Percentiles rank a stretch among this genome's conserved stretches.
Conservation (phyloP, 2,113 vertebrate species). For the Panthera uncia region DNA sequence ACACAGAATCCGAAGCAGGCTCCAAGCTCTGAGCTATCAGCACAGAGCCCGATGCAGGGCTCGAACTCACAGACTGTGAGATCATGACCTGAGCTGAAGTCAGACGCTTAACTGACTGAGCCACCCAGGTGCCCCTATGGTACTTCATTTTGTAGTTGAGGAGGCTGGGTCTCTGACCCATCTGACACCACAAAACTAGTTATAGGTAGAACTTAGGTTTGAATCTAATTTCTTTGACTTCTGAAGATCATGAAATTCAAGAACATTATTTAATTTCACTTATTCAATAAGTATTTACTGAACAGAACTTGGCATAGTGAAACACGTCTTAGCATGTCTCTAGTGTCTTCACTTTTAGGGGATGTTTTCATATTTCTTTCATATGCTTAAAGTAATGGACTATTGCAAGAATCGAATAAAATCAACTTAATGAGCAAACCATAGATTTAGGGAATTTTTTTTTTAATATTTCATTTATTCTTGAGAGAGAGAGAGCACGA, state of each 20-base stretch:
- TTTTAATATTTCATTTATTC: no score
- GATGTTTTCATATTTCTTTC: slow-evolving; percentile 24
- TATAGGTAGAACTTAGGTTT: slow-evolving; percentile 14
- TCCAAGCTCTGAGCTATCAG: no score
- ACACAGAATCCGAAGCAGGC: no score
- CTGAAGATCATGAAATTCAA: not conserved
- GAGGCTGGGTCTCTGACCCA: not conserved
- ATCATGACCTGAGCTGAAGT: no score
- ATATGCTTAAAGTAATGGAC: not conserved
- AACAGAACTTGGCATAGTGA: slow-evolving; percentile 6
- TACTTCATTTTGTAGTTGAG: slow-evolving; percentile 34
- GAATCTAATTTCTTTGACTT: slow-evolving; percentile 34
- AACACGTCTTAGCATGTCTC: not conserved
- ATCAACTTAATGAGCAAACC: not conserved
- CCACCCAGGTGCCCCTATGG: no score
- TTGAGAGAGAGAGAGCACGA: no score
- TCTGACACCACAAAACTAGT: slow-evolving; percentile 20
- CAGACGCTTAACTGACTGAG: no score
- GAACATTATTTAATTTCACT: slow-evolving; percentile 16
- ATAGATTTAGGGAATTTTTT: not conserved
- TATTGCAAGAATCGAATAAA: slow-evolving; percentile 1
- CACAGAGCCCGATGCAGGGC: no score
- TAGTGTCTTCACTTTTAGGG: not conserved
- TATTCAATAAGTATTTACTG: slow-evolving; percentile 31
- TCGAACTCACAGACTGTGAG: no score